A percentile compares a stretch with the other conserved stretches of the same genome.
phyloP scores from a whole-genome alignment of 2,888 invertebrate genomes.

The Eristalinus aeneus region DNA sequence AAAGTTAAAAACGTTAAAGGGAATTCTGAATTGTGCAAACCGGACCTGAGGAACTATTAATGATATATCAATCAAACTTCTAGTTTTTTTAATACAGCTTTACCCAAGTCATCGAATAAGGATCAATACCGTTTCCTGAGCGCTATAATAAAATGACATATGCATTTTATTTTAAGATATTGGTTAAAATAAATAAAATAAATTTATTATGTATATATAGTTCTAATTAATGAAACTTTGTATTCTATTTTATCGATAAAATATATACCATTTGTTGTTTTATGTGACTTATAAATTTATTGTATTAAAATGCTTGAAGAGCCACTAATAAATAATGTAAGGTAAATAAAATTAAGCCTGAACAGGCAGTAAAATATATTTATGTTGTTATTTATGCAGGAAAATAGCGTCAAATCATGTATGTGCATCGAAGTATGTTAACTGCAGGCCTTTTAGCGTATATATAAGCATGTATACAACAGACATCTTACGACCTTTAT shows the following conservation, averaged over 20 bases:
- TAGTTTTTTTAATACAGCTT: no score
- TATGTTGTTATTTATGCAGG: slow-evolving; percentile 21
- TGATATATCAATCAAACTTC: no score
- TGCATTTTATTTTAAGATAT: neutral
- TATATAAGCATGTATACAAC: slow-evolving; percentile 37
- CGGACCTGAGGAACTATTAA: no score
- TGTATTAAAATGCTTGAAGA: slow-evolving; percentile 65
- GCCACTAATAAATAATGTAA: slow-evolving; percentile 46
- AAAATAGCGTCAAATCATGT: slow-evolving; percentile 46
- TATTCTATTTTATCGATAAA: slow-evolving; percentile 10
- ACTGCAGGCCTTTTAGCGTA: slow-evolving; percentile 45
- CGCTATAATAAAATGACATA: neutral
- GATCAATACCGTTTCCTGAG: no score
- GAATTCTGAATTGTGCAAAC: no score
- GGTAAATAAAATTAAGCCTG: slow-evolving; percentile 60
- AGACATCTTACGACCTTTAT: slow-evolving; percentile 18
- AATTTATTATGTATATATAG: slow-evolving; percentile 22
- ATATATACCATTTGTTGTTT: slow-evolving; percentile 6
- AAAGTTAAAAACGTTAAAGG: no score
- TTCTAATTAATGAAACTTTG: slow-evolving; percentile 13
- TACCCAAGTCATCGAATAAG: no score
- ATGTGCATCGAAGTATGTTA: slow-evolving; percentile 6
- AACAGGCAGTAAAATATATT: slow-evolving; percentile 57
- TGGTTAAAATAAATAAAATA: slow-evolving; percentile 31
- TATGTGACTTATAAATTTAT: slow-evolving; percentile 15